Evolutionary conservation across 2,797 vertebrate genomes (phyloP).

Genomic region (Petrocephalus sullivani): DNA sequence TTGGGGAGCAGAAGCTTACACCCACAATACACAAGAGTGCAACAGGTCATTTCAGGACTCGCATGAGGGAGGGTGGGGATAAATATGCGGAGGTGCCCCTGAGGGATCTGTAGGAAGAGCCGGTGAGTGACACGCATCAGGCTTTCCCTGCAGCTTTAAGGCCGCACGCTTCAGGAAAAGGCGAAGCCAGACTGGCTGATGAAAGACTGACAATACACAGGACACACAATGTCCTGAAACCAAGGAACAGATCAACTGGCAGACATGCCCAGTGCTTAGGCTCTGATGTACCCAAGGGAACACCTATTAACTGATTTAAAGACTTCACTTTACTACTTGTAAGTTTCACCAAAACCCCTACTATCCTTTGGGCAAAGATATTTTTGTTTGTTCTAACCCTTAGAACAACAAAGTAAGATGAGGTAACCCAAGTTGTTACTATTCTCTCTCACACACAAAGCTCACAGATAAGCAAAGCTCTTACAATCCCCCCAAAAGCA

Average conservation of each 20-base stretch:
- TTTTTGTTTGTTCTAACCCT: not conserved
- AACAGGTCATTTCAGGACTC: constrained; percentile 42
- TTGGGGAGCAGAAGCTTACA: constrained; percentile 26
- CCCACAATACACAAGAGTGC: not conserved
- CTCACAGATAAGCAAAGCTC: not conserved
- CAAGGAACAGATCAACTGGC: not conserved
- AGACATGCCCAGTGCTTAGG: not conserved
- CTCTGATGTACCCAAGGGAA: not conserved
- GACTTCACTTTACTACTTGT: not conserved
- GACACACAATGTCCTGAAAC: constrained; percentile 32
- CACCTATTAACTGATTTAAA: not conserved
- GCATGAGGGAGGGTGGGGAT: constrained; percentile 29
- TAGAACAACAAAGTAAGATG: not conserved
- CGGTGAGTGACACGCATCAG: constrained; percentile 31
- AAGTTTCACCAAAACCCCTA: not conserved
- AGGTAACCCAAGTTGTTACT: not conserved
- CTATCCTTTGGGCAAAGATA: not conserved
- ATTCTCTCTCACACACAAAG: not conserved
- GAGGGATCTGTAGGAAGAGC: constrained; percentile 74
- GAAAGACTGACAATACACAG: constrained; percentile 47
- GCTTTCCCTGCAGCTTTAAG: not conserved
- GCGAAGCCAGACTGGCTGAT: constrained; percentile 25
- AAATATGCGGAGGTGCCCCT: constrained; percentile 91
- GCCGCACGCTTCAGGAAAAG: not conserved
- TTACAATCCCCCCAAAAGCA: not conserved